These are phyloP conservation scores for Pseudococcus jackbeardsleyi DNA, from an alignment of 2,888 invertebrate genomes.

Conservation along the genomic window DNA sequence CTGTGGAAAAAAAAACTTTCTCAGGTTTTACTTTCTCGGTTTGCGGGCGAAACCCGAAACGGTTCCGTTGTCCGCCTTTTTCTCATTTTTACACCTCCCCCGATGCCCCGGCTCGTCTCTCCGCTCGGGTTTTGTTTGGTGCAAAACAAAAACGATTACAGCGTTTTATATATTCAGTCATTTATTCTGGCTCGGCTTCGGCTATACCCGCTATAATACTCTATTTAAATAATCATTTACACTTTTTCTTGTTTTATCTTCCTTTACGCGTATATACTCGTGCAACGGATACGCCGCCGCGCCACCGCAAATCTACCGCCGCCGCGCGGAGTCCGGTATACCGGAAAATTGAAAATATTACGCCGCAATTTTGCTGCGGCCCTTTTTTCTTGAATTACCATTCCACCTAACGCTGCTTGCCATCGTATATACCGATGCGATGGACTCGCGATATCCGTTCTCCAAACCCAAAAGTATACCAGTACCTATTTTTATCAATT, in stretches of 20 bases:
- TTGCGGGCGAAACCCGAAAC: background rate
- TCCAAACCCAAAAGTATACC: background rate
- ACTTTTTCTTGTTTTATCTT: constrained; percentile 38
- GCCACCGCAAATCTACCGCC: background rate
- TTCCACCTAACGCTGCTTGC: background rate
- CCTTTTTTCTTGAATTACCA: constrained; percentile 25
- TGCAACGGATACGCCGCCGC: background rate
- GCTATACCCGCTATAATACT: constrained; percentile 37
- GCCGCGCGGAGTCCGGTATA: background rate
- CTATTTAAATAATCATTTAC: constrained; percentile 47
- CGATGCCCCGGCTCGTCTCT: background rate
- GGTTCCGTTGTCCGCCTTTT: background rate
- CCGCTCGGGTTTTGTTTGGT: background rate
- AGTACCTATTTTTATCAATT: constrained; percentile 15
- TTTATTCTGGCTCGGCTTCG: constrained; percentile 2
- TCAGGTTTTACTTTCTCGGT: constrained; percentile 35
- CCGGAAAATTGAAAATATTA: constrained; percentile 52
- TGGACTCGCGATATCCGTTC: background rate
- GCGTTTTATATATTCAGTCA: constrained; percentile 54
- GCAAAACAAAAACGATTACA: constrained; percentile 33
- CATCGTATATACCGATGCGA: background rate
- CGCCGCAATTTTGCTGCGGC: background rate
- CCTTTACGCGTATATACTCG: background rate
- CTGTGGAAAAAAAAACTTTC: constrained; percentile 13
- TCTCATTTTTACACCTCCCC: constrained; percentile 21